Base-by-base conservation (phyloP, 2,797 vertebrate genomes). In the Tangara arthus region DNA sequence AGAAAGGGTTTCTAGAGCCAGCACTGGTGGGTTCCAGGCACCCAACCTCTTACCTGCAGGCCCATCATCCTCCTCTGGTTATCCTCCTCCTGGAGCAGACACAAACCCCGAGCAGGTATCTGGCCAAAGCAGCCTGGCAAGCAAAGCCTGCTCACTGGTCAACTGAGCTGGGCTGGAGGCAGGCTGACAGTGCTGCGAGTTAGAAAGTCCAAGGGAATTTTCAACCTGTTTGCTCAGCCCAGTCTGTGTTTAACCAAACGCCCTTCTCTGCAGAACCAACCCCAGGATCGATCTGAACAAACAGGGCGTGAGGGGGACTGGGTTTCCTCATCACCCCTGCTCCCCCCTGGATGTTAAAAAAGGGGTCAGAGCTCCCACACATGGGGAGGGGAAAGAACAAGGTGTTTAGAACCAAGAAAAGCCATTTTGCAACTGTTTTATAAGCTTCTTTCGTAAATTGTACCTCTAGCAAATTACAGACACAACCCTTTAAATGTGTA, bases 241-340 rank as follows among this genome's bases (percentile, higher is more conserved):
- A 96, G 98, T 98, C 57, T 98, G 98, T 95, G 94, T 98, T 98
- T 97, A 98, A 99, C 98, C 98, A 98, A 97, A 94, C 32, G 69
- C 55, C 85, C 91, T 69, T 88, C 86, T 82, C 69, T 12, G 32
- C 56, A 61, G 61, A 92, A 61, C 82, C 82, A 89, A 16, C 63
- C 71, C 87, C 61, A 5, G 35, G 55, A 75, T 12, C 2, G 15
- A 82, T 77, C 49, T 50, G 46, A 50, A 77, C 22, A 59, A 82
- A 50, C 5, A 5, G 26, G 21, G 22, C 28, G 6, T 34, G 50
- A 79, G 46, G 49, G 64, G 21, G n/a, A 46, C 23, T 30, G n/a
- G 3, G 13, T 20, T 87, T 57, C 32, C 59, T 64, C 34, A 59
- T 6, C 0, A 0, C 26, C 65, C 28, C 34, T 73, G 34, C 15